Evolutionary conservation across 1,140 invertebrate species (phyloP), one percentile per base, ranked within the genome.

Genomic region (Solenopsis invicta): DNA sequence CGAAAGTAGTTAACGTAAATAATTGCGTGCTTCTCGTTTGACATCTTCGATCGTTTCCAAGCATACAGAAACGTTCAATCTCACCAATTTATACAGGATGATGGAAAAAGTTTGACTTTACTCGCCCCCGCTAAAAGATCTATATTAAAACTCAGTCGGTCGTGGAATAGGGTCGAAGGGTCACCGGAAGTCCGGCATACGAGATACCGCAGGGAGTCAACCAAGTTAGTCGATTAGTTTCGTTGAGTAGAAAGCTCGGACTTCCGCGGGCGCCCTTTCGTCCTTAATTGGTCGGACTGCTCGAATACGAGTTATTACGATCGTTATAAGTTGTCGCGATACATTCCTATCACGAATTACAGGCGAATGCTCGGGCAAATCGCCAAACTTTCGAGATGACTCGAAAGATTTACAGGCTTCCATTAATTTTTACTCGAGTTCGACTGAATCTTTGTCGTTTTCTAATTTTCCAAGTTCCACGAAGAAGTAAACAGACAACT

Each of bases 171-270:
- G 88, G 69, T 89, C 85, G 78, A 76, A 76, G 82, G 88, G 86
- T 81, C 81, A 64, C n/a, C 88, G 80, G 74, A 90, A 90, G 89
- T 90, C 86, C 81, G 56, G 80, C 86, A 66, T 78, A 78, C 71
- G 86, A 85, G 86, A 90, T 90, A 89, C 89, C 85, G 75, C 84
- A 64, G 71, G 72, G 75, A 90, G 72, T 64, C 80, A 86, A 86
- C 72, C 89, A 90, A 90, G 81, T 90, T 90, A 75, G 81, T 90
- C 82, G 89, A 90, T 90, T 90, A 90, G 89, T 90, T 90, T 90
- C 80, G 72, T 85, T 52, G 76, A 85, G 85, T 56, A 85, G 86
- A 88, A 90, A 72, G 67, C 86, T 82, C 45, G 75, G 86, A 90
- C 56, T 75, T 41, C 59, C 24, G 52, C 24, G 37, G 8, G 16